These are phyloP conservation scores for Hyles lineata DNA, from an alignment of 2,888 invertebrate species.

Conservation along the genomic window DNA sequence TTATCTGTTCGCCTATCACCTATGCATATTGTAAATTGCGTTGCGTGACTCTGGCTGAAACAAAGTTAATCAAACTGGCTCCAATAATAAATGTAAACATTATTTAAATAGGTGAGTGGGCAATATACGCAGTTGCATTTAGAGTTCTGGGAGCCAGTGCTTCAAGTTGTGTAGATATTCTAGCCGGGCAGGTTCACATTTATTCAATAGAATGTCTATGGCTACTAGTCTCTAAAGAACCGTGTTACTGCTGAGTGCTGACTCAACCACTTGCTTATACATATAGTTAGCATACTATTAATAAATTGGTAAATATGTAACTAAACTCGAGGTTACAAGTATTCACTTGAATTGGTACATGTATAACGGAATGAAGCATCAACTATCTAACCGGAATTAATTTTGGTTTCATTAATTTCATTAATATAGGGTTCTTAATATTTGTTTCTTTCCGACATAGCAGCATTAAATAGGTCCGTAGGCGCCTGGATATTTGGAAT, in stretches of 20 bases:
- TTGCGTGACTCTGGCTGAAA: not conserved
- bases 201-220: constrained; percentile 10
- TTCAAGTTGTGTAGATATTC: constrained; percentile 9
- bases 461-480: too few relatives aligned
- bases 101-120: constrained; percentile 6
- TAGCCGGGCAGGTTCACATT: not conserved
- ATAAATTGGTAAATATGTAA: constrained; percentile 71
- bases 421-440: not conserved
- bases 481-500: too few relatives aligned
- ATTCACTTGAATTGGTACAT: constrained; percentile 59
- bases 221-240: constrained; percentile 32
- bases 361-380: constrained; percentile 31
- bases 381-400: not conserved
- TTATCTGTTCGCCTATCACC: not conserved
- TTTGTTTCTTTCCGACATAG: too few relatives aligned
- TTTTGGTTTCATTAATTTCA: not conserved
- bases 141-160: constrained; percentile 6
- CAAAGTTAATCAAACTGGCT: constrained; percentile 6
- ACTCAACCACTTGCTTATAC: constrained; percentile 47
- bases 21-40: not conserved
- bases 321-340: constrained; percentile 71
- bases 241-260: constrained; percentile 48
- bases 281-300: constrained; percentile 64
- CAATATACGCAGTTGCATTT: constrained; percentile 3
- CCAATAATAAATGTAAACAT: constrained; percentile 3